Evolutionary conservation across 37 sponge, comb jelly and placozoan species (phyloP).

Genomic region (Geodia barretti): DNA sequence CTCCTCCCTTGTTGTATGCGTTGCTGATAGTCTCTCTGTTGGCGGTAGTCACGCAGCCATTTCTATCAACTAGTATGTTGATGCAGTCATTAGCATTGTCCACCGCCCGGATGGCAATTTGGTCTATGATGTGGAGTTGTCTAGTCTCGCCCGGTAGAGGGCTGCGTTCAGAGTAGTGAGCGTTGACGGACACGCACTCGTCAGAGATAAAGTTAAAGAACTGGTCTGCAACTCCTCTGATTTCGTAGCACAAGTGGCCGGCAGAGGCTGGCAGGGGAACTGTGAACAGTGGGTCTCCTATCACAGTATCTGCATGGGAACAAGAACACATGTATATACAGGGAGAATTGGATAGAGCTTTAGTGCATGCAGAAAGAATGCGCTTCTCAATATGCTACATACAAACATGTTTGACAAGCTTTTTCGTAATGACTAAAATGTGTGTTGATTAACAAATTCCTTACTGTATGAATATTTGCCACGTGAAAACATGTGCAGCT

Average conservation of each 20-base stretch:
- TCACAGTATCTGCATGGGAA: slow-evolving; percentile 34
- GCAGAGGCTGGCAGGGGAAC: slow-evolving; percentile 23
- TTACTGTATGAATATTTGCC: too few relatives aligned
- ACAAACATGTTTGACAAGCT: too few relatives aligned
- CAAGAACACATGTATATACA: too few relatives aligned
- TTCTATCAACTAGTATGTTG: slow-evolving; percentile 32
- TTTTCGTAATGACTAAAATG: too few relatives aligned
- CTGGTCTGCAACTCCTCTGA: slow-evolving; percentile 31
- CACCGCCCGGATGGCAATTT: slow-evolving; percentile 15
- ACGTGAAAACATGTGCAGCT: too few relatives aligned
- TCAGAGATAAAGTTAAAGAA: slow-evolving; percentile 67
- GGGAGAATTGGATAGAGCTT: too few relatives aligned
- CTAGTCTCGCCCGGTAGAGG: background rate
- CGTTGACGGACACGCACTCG: slow-evolving; percentile 55
- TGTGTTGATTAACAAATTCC: too few relatives aligned
- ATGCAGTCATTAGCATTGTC: slow-evolving; percentile 23
- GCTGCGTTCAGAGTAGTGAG: slow-evolving; percentile 23
- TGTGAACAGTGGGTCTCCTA: slow-evolving; percentile 57
- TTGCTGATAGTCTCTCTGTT: slow-evolving; percentile 1
- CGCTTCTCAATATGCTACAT: too few relatives aligned
- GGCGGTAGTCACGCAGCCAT: slow-evolving; percentile 30
- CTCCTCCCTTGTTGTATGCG: background rate
- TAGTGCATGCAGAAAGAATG: too few relatives aligned
- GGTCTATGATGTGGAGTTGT: slow-evolving; percentile 26
- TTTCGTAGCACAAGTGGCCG: slow-evolving; percentile 45